A percentile compares a stretch with the other conserved stretches of the same genome.
These are phyloP conservation scores for Rafetus swinhoei DNA, from an alignment of 2,113 vertebrate genomes.

Conservation along the genomic window DNA sequence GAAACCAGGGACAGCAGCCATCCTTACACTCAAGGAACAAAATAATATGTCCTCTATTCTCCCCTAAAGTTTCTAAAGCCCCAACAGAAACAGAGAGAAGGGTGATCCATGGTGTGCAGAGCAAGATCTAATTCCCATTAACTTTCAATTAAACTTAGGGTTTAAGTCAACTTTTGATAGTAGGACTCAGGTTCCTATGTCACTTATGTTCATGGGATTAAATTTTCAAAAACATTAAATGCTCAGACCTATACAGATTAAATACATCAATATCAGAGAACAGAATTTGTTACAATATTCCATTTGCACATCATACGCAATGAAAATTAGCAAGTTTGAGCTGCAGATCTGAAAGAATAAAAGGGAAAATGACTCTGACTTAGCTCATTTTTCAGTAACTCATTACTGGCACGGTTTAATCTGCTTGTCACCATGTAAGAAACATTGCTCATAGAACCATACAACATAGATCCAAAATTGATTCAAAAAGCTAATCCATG, in stretches of 20 bases:
- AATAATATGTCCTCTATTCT: not conserved
- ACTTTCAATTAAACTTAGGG: not conserved
- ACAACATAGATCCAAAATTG: conserved; percentile 26
- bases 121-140: not conserved
- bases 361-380: not conserved
- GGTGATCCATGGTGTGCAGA: not conserved
- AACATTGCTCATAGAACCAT: not conserved
- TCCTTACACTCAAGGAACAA: not conserved
- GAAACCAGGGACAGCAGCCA: not conserved
- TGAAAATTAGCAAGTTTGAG: not conserved
- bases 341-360: not conserved
- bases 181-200: not conserved
- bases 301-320: not conserved
- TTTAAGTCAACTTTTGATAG: not conserved
- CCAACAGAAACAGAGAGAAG: not conserved
- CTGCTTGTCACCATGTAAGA: not conserved
- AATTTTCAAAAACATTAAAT: not conserved
- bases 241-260: not conserved
- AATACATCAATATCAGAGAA: fast-evolving
- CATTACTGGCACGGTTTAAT: conserved; percentile 12
- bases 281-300: not conserved
- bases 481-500: conserved; percentile 46
- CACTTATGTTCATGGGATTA: not conserved
- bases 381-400: not conserved
- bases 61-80: not conserved